Evolutionary conservation across 2,888 invertebrate genomes (phyloP).

Genomic region (Catonia carolina): DNA sequence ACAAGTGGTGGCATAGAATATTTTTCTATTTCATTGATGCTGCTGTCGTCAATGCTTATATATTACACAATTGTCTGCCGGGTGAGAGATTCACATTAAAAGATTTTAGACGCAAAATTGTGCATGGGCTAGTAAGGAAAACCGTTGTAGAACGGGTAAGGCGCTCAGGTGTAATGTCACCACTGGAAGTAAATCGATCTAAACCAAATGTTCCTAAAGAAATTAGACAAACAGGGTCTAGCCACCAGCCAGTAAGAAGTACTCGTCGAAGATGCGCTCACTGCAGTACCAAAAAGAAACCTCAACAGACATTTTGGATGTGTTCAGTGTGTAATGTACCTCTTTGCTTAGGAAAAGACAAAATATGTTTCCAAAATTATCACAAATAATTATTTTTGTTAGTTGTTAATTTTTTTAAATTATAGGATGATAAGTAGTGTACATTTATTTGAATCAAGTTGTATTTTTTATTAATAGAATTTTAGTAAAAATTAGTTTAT

Average conservation of each 20-base stretch:
- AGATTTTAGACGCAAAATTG: slow-evolving; percentile 9
- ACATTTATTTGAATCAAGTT: too few relatives aligned
- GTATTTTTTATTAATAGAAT: too few relatives aligned
- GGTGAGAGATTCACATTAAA: slow-evolving; percentile 4
- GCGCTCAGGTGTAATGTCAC: neutral
- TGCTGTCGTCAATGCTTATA: slow-evolving; percentile 28
- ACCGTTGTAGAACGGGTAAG: neutral
- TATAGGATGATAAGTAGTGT: too few relatives aligned
- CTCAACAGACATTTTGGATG: slow-evolving; percentile 1
- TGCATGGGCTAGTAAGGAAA: slow-evolving; percentile 1
- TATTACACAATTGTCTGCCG: slow-evolving; percentile 7
- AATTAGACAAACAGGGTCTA: slow-evolving; percentile 5
- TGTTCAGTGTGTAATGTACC: slow-evolving; percentile 6
- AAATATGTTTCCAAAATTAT: too few relatives aligned
- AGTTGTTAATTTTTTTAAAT: too few relatives aligned
- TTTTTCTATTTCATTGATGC: slow-evolving; percentile 35
- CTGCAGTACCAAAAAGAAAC: slow-evolving; percentile 14
- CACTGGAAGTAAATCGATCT: neutral
- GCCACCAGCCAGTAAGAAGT: slow-evolving; percentile 6
- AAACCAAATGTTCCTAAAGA: slow-evolving; percentile 6
- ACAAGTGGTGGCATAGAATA: slow-evolving; percentile 36
- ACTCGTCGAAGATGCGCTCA: slow-evolving; percentile 1
- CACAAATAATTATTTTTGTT: too few relatives aligned
- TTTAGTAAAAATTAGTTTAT: too few relatives aligned
- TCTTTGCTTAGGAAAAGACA: neutral